A percentile compares a stretch with the other conserved stretches of the same genome.
Conservation (phyloP, 2,888 invertebrate genomes). For the Carcina quercana region DNA sequence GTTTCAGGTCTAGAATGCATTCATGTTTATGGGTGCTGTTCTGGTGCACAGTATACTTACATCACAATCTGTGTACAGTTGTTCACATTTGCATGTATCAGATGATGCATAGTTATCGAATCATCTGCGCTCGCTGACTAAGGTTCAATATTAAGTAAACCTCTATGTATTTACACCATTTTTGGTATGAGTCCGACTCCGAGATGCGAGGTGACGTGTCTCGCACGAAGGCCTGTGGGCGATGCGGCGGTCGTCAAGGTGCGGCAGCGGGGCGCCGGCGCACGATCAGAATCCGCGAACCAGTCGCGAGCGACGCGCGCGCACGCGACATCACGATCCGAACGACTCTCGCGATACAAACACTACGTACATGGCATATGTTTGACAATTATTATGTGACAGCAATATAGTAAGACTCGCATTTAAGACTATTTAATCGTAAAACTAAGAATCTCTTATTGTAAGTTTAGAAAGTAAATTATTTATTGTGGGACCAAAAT, state of each 20-base stretch:
- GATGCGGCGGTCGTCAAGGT: conserved; percentile 38
- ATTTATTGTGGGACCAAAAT: conserved; percentile 51
- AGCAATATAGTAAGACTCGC: conserved; percentile 26
- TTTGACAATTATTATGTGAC: conserved; percentile 55
- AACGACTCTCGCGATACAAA: conserved; percentile 66
- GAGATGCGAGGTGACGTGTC: conserved; percentile 69
- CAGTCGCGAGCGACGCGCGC: conserved; percentile 65
- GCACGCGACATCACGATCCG: conserved; percentile 62
- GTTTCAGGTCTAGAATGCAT: too few species aligned
- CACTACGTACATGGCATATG: conserved; percentile 52
- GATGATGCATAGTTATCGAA: too few species aligned
- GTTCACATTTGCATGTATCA: too few species aligned
- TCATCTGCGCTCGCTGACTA: conserved; percentile 31
- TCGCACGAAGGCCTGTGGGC: conserved; percentile 60
- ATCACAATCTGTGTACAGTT: too few species aligned
- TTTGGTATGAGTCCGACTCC: conserved; percentile 62
- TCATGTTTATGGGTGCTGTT: too few species aligned
- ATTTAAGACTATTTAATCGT: conserved; percentile 50
- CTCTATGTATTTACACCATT: conserved; percentile 52
- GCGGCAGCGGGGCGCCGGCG: conserved; percentile 33
- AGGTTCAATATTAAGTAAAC: conserved; percentile 34
- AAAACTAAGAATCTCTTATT: conserved; percentile 50
- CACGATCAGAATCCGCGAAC: conserved; percentile 55
- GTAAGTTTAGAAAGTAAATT: conserved; percentile 28
- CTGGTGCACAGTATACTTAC: too few species aligned